Evolutionary conservation across 2,113 vertebrate genomes (phyloP), one percentile per base, ranked within the genome.

Genomic region (Thamnophis sirtalis): DNA sequence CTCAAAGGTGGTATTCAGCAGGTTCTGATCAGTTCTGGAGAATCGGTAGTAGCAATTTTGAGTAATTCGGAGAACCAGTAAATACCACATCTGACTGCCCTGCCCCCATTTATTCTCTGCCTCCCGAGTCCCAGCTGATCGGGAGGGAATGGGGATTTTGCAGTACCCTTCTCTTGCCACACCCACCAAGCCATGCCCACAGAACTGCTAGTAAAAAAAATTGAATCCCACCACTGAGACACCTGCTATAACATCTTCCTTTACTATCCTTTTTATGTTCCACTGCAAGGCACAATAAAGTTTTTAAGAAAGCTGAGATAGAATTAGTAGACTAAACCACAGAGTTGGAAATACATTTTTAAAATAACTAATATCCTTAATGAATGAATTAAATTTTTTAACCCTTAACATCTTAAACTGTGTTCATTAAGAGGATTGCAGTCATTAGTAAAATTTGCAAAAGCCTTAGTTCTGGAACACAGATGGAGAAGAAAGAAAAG

Each of bases 381-480:
- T 95, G 11, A 85, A 55, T 89, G 91, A 84, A 55, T 89, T 92
- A 73, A 53, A 91, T 92, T 84, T 92, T 89, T 88, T 94, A 92
- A 94, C 86, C 94, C 95, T 85, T 96, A 94, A 91, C 86, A 95
- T 95, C 28, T 93, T 68, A 95, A 93, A 89, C 84, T 91, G 17
- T 91, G 28, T 86, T 95, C 91, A 92, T 60, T 93, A 93, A 95
- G 91, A 94, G 89, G 92, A 95, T 94, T 95, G 91, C 58, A 92
- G 53, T 86, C 91, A 63, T 92, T 95, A 92, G 93, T 93, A 90
- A 95, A 93, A 90, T 95, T 94, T 93, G 87, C 58, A 22, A 80
- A 94, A 93, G 93, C 60, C 94, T 95, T 86, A 63, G 73, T 55
- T 84, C 22, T 60, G 50, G 93, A 94, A 94, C 58, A 60, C 49